Percentiles rank a stretch among this genome's conserved stretches.
Evolutionary conservation across 37 sponge, comb jelly and placozoan genomes (phyloP).

Genomic region (Mnemiopsis leidyi): DNA sequence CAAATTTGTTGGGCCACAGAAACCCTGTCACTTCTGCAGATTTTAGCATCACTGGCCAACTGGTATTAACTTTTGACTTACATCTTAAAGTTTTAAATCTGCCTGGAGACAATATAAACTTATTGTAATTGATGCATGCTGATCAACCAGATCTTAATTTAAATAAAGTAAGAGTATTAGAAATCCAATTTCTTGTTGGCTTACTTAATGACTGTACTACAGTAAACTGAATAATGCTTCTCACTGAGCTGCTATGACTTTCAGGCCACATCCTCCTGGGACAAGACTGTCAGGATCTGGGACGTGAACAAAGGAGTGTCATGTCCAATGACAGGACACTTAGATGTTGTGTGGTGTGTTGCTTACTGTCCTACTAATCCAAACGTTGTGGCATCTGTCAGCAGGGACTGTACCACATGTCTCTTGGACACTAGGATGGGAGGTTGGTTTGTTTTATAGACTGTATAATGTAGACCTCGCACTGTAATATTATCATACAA

Average conservation of each 20-base stretch:
- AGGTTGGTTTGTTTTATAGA: slow-evolving; percentile 18
- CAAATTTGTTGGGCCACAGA: slow-evolving; percentile 8
- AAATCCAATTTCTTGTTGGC: too few species aligned
- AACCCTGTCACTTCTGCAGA: slow-evolving; percentile 56
- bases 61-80: too few species aligned
- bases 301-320: neutral
- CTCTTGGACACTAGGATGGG: slow-evolving; percentile 56
- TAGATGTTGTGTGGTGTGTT: slow-evolving; percentile 59
- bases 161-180: too few species aligned
- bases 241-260: neutral
- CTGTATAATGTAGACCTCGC: neutral
- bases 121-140: too few species aligned
- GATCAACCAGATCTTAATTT: too few species aligned
- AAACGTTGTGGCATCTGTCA: slow-evolving; percentile 13
- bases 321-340: slow-evolving; percentile 47
- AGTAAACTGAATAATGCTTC: neutral
- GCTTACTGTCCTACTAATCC: neutral
- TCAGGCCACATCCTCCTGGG: slow-evolving; percentile 46
- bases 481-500: too few species aligned
- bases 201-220: too few species aligned
- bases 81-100: too few species aligned
- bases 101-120: too few species aligned
- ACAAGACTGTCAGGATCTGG: slow-evolving; percentile 33
- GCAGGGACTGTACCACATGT: neutral
- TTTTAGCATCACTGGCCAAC: neutral